These are phyloP conservation scores for Synanthedon andrenaeformis DNA, from an alignment of 2,888 invertebrate genomes.

Conservation along the genomic window DNA sequence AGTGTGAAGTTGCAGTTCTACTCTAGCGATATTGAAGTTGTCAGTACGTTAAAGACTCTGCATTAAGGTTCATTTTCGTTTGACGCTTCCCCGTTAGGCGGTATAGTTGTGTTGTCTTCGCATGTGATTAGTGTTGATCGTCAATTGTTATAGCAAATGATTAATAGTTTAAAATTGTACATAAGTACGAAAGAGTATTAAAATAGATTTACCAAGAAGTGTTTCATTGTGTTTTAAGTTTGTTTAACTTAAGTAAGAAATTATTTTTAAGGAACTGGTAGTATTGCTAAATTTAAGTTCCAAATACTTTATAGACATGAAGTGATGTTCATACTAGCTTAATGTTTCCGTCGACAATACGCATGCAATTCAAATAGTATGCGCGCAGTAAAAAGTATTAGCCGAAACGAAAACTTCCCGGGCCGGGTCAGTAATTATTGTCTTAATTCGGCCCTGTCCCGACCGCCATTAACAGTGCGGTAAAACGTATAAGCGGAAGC, in stretches of 20 bases:
- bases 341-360: background rate
- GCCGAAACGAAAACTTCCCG: constrained; percentile 47
- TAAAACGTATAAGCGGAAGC: constrained; percentile 23
- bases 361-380: constrained; percentile 26
- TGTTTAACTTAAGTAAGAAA: no score
- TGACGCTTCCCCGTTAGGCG: no score
- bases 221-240: no score
- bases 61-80: no score
- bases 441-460: constrained; percentile 59
- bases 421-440: constrained; percentile 56
- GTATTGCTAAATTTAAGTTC: no score
- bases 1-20: no score
- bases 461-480: constrained; percentile 47
- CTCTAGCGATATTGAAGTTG: no score
- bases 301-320: no score
- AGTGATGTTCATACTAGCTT: no score
- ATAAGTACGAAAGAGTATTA: background rate
- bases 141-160: constrained; percentile 37
- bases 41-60: no score
- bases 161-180: constrained; percentile 3
- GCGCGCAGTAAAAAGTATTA: constrained; percentile 55
- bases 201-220: no score
- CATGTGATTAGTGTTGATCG: constrained; percentile 13
- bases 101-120: background rate
- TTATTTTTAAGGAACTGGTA: no score